phyloP scores from a whole-genome alignment of 2,113 vertebrate species.

The Choloepus hoffmanni region DNA sequence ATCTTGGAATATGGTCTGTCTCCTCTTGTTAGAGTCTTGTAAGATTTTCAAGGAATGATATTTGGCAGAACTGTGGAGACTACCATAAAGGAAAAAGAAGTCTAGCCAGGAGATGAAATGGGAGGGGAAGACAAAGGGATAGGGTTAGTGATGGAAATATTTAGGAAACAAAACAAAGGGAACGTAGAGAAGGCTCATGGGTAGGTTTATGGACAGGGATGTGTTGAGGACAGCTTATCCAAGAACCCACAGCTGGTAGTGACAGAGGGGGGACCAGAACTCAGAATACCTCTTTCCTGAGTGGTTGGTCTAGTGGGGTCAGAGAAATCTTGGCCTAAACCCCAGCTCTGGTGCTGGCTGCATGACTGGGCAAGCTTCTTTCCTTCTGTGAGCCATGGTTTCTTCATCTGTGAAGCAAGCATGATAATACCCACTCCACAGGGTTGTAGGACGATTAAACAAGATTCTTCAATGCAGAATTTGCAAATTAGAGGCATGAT shows the following conservation, averaged over 20 bases:
- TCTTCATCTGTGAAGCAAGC: conserved; percentile 3
- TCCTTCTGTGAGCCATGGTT: neutral
- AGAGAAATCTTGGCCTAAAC: neutral
- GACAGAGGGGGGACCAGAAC: neutral
- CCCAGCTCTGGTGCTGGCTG: neutral
- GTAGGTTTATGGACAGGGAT: neutral
- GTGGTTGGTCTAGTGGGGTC: neutral
- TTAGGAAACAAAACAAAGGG: neutral
- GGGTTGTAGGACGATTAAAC: neutral
- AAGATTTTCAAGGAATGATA: neutral
- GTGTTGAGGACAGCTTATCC: neutral
- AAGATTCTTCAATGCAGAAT: neutral
- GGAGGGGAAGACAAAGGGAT: neutral
- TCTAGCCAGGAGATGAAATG: neutral
- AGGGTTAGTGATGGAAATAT: neutral
- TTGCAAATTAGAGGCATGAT: neutral
- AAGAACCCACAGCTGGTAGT: neutral
- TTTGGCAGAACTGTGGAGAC: neutral
- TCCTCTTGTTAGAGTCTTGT: neutral
- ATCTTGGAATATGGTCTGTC: neutral
- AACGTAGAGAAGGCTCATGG: neutral
- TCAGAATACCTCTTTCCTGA: neutral
- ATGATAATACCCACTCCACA: neutral
- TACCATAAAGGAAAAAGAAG: neutral
- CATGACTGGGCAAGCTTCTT: neutral